These are phyloP conservation scores for Bombus confusus DNA, from an alignment of 1,140 invertebrate genomes.

Conservation along the genomic window DNA sequence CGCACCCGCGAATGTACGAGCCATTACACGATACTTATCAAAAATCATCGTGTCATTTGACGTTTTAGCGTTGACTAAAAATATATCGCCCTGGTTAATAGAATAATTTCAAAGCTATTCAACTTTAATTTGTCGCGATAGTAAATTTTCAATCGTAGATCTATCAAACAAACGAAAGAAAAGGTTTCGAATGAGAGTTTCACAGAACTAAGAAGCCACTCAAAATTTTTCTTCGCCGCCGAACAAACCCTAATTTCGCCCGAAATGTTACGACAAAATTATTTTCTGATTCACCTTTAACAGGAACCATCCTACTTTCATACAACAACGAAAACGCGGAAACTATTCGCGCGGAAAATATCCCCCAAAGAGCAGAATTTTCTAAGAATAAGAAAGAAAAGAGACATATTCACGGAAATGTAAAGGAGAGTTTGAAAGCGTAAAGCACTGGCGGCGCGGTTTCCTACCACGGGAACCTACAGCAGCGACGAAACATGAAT, in stretches of 20 bases:
- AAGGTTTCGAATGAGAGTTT: no score
- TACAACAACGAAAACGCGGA: no score
- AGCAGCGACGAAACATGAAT: constrained; percentile 21
- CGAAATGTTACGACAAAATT: neutral
- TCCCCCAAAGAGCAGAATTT: neutral
- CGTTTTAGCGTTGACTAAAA: neutral
- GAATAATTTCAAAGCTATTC: neutral
- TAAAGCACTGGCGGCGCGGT: neutral
- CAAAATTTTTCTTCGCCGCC: no score
- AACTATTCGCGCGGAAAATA: neutral
- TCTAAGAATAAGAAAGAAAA: neutral
- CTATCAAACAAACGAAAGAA: no score
- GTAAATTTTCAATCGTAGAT: no score
- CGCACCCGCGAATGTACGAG: constrained; percentile 21
- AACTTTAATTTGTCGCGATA: neutral
- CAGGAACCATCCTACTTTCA: neutral
- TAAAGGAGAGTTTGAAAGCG: neutral
- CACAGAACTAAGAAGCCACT: no score
- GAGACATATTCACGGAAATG: neutral
- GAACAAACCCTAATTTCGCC: no score
- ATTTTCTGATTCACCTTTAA: neutral
- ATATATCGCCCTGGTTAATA: neutral
- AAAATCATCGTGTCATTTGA: neutral
- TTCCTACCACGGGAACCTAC: neutral
- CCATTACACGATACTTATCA: constrained; percentile 43